Conservation (phyloP, 2,888 invertebrate species). For the Electrophaes corylata region DNA sequence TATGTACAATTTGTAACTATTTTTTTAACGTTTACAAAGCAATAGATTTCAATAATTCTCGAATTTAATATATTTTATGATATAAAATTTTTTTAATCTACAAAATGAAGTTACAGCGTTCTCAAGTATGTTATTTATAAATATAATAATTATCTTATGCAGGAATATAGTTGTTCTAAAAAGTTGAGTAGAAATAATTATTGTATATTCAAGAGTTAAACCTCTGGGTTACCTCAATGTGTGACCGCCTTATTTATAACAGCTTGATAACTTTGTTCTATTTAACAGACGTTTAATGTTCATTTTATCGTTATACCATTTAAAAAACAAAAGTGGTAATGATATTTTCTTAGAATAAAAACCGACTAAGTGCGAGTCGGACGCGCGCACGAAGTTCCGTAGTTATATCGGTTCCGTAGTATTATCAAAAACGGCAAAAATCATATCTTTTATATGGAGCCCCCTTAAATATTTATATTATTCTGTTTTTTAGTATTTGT, state of each 20-base stretch:
- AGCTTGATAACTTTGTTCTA: background rate
- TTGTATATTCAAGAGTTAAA: no score
- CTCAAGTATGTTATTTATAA: background rate
- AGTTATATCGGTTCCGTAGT: no score
- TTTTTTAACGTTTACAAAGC: slow-evolving; percentile 43
- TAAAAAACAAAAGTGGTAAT: no score
- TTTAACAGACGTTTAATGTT: background rate
- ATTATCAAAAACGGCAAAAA: no score
- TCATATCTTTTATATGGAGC: no score
- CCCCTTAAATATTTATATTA: no score
- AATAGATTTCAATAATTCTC: slow-evolving; percentile 25
- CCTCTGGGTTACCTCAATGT: no score
- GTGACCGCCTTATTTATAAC: background rate
- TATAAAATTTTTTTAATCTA: background rate
- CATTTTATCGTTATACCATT: no score
- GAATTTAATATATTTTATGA: slow-evolving; percentile 13
- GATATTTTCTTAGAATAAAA: no score
- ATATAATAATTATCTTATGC: background rate
- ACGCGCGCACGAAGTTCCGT: no score
- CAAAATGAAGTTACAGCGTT: background rate
- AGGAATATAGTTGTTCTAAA: background rate
- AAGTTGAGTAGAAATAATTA: background rate
- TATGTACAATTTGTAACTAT: slow-evolving; percentile 39
- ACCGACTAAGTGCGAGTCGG: no score
- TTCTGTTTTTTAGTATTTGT: no score